These are phyloP conservation scores for Sceloporus tristichus DNA, from an alignment of 2,113 vertebrate genomes.

Conservation along the genomic window DNA sequence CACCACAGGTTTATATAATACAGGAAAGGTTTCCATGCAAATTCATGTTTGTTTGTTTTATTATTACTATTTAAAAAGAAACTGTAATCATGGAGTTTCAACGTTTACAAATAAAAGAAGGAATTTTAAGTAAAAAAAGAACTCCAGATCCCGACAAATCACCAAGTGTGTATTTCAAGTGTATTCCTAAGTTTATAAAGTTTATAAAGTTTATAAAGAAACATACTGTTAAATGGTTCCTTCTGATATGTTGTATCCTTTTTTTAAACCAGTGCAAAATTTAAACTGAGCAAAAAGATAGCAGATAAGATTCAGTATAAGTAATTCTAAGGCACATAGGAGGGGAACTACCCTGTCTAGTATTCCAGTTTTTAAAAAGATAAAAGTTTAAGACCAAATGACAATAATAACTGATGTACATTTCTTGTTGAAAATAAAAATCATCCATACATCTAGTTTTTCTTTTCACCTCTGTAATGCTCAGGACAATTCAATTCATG, in stretches of 20 bases:
- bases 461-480: neutral
- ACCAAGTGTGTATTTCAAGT: neutral
- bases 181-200: neutral
- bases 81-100: neutral
- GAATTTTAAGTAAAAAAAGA: neutral
- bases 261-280: neutral
- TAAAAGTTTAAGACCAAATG: neutral
- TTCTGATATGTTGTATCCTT: neutral
- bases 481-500: neutral
- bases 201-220: slow-evolving; percentile 19
- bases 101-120: slow-evolving; percentile 33
- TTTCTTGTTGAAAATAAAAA: neutral
- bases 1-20: neutral
- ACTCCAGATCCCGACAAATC: slow-evolving; percentile 14
- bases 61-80: slow-evolving; percentile 9
- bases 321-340: too few species aligned
- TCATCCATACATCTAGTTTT: neutral
- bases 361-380: too few species aligned
- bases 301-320: neutral
- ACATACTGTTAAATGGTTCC: neutral
- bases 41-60: slow-evolving; percentile 35
- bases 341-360: too few species aligned
- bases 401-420: neutral
- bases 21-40: slow-evolving; percentile 30
- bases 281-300: neutral